Evolutionary conservation across 2,113 vertebrate genomes (phyloP), one percentile per base, ranked within the genome.

Genomic region (Aphelocoma coerulescens): DNA sequence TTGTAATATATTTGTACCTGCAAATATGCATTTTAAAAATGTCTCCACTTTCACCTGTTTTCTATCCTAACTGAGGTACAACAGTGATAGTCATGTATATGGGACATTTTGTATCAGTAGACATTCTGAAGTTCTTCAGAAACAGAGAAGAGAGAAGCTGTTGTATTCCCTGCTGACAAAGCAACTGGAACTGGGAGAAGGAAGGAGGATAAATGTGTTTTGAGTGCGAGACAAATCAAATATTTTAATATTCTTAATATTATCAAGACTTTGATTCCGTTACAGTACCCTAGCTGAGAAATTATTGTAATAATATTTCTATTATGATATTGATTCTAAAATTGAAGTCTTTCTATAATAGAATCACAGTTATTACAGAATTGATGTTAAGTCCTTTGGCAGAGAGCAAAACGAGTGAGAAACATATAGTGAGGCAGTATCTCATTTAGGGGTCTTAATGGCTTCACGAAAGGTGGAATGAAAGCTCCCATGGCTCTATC

Each of bases 321-420:
- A 79, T 85, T 85, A 91, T 28, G 11, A 44, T 96, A 85, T 78
- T 85, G n/a, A 72, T 94, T 91, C 27, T 87, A 87, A 63, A 85
- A 71, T n/a, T 57, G 48, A 71, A 82, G 35, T 18, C 32, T 76
- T 84, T 92, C 58, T 85, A 22, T 89, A 87, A 91, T 22, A 68
- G 15, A 89, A 75, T 92, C n/a, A 41, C 43, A 82, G 35, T 73
- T 89, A 65, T 75, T 82, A 57, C 2, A 3, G n/a, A 93, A 94
- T 69, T 81, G 19, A 55, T 78, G 49, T 61, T 55, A 87, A 85
- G 35, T 68, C n/a, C 28, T 92, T 85, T 58, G 83, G 24, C 68
- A 87, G 32, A 57, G 7, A 89, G 6, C 26, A 52, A 26, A 37
- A 49, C 14, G 3, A 59, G 5, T 41, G n/a, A 81, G 48, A 89